Conservation (phyloP, 2,888 invertebrate genomes). For the Leptinotarsa tumamoca region DNA sequence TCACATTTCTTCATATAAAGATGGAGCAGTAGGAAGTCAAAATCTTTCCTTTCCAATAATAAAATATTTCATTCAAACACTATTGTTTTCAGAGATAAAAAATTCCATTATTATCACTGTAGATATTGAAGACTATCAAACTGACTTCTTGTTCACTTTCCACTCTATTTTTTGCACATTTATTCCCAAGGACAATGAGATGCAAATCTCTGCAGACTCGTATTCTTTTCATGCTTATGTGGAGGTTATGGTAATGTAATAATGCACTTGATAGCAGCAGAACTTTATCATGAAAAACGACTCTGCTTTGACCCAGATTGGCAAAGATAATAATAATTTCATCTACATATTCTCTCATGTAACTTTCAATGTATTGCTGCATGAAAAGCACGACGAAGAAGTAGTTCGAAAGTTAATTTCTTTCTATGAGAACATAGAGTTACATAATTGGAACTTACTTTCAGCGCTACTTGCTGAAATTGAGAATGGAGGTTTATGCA, state of each 20-base stretch:
- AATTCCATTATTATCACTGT: too few relatives aligned
- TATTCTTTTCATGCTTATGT: background rate
- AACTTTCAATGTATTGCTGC: background rate
- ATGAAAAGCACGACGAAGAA: background rate
- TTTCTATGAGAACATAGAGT: background rate
- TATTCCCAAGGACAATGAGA: background rate
- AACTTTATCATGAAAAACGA: background rate
- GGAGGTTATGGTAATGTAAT: background rate
- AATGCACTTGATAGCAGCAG: background rate
- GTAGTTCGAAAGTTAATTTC: background rate
- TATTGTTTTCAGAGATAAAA: too few relatives aligned
- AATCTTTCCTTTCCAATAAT: too few relatives aligned
- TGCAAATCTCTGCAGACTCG: background rate
- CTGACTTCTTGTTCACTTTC: too few relatives aligned
- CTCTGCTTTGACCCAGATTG: background rate
- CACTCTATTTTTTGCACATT: background rate
- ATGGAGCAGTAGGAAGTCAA: too few relatives aligned
- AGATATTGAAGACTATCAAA: too few relatives aligned
- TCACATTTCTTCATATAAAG: too few relatives aligned
- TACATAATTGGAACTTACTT: background rate
- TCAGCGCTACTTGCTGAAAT: too few relatives aligned
- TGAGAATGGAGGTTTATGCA: too few relatives aligned
- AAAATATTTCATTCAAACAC: too few relatives aligned
- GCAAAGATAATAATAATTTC: background rate
- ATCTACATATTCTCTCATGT: background rate